phyloP scores from a whole-genome alignment of 1,140 invertebrate genomes.

The Argopecten irradians region DNA sequence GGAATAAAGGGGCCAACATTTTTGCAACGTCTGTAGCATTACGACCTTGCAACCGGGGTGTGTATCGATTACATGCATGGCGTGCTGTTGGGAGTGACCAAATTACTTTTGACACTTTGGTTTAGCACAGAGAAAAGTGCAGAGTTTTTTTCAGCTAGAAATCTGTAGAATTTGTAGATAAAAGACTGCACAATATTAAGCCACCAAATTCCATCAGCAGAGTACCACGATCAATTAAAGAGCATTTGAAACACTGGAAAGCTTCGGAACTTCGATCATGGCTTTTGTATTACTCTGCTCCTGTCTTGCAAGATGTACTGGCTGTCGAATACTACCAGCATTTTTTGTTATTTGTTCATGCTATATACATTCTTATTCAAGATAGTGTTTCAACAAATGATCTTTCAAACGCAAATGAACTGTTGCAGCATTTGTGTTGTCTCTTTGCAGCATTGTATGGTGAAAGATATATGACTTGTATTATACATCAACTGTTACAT shows the following conservation, averaged over 20 bases:
- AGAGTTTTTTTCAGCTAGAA: constrained; percentile 39
- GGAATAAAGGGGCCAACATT: constrained; percentile 52
- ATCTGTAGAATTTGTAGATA: constrained; percentile 11
- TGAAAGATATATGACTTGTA: constrained; percentile 33
- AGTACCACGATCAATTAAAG: constrained; percentile 36
- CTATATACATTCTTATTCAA: constrained; percentile 23
- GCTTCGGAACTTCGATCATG: constrained; percentile 51
- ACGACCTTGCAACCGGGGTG: constrained; percentile 27
- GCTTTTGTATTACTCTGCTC: constrained; percentile 39
- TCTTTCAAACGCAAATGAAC: neutral
- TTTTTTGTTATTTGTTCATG: constrained; percentile 36
- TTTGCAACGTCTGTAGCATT: constrained; percentile 30
- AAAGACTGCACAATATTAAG: constrained; percentile 38
- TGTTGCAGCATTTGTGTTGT: constrained; percentile 31
- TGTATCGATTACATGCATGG: constrained; percentile 58
- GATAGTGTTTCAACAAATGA: constrained; percentile 26
- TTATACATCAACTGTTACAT: constrained; percentile 40
- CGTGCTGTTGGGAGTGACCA: constrained; percentile 47
- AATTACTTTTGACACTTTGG: constrained; percentile 47
- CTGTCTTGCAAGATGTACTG: constrained; percentile 30
- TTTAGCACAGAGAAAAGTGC: neutral
- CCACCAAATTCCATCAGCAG: constrained; percentile 41
- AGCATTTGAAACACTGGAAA: constrained; percentile 50
- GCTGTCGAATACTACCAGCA: constrained; percentile 10
- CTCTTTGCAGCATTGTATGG: constrained; percentile 37